phyloP scores from a whole-genome alignment of 2,113 vertebrate genomes.

The Pelmatolapia mariae region DNA sequence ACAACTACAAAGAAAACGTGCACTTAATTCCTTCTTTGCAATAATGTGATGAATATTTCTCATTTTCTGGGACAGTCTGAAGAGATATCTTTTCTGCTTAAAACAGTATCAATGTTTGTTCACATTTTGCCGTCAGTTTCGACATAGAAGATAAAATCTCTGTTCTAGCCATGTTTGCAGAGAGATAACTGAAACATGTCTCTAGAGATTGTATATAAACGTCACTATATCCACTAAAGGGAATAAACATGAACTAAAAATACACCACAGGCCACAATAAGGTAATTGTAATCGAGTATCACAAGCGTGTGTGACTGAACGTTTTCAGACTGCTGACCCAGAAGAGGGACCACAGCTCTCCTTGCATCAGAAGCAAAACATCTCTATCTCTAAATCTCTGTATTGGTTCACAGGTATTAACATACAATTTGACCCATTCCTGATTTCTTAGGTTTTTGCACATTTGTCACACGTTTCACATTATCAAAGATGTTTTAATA shows the following conservation, averaged over 20 bases:
- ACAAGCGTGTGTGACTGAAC: not conserved
- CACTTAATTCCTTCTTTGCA: not conserved
- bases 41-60: not conserved
- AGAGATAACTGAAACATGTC: not conserved
- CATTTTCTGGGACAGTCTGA: not conserved
- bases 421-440: not conserved
- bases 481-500: not conserved
- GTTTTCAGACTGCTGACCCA: not conserved
- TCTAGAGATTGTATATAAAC: not conserved
- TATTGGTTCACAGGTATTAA: not conserved
- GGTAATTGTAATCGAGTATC: not conserved
- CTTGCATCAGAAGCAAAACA: not conserved
- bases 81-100: not conserved
- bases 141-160: not conserved
- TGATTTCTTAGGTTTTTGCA: not conserved
- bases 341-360: not conserved
- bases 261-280: not conserved
- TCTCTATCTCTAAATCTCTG: not conserved
- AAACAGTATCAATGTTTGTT: not conserved
- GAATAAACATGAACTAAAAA: not conserved
- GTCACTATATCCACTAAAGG: not conserved
- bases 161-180: not conserved
- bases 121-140: accelerated
- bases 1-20: not conserved
- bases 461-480: not conserved